Conservation (phyloP, 2,113 vertebrate genomes). For the Syngnathus typhle region DNA sequence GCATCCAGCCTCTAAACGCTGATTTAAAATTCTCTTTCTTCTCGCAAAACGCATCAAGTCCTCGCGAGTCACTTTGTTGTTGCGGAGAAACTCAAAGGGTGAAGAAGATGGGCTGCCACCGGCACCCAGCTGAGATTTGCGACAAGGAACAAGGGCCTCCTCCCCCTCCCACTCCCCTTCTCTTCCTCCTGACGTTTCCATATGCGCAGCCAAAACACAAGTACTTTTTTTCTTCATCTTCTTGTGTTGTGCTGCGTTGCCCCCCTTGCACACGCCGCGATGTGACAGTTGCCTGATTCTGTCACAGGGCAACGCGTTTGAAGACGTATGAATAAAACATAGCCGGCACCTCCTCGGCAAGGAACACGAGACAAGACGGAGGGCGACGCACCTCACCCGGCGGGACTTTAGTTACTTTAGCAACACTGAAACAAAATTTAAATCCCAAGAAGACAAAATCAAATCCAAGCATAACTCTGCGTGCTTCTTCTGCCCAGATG, state of each 20-base stretch:
- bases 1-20: background rate
- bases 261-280: background rate
- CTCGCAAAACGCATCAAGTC: background rate
- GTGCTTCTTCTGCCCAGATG: background rate
- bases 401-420: no score
- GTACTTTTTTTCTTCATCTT: background rate
- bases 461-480: background rate
- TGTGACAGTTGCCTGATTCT: conserved; percentile 63
- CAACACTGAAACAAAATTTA: no score
- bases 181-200: background rate
- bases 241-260: background rate
- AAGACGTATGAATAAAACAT: conserved; percentile 72
- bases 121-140: background rate
- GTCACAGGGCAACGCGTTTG: conserved; percentile 63
- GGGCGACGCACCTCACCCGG: background rate
- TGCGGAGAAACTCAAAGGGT: background rate
- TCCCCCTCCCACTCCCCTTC: background rate
- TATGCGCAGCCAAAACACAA: background rate
- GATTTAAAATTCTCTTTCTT: background rate
- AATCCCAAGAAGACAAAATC: no score
- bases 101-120: background rate
- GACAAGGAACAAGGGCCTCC: background rate
- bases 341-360: conserved; percentile 48
- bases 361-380: conserved; percentile 30
- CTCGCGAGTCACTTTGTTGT: background rate